phyloP scores from a whole-genome alignment of 2,113 vertebrate species.

The Eulemur macaco region DNA sequence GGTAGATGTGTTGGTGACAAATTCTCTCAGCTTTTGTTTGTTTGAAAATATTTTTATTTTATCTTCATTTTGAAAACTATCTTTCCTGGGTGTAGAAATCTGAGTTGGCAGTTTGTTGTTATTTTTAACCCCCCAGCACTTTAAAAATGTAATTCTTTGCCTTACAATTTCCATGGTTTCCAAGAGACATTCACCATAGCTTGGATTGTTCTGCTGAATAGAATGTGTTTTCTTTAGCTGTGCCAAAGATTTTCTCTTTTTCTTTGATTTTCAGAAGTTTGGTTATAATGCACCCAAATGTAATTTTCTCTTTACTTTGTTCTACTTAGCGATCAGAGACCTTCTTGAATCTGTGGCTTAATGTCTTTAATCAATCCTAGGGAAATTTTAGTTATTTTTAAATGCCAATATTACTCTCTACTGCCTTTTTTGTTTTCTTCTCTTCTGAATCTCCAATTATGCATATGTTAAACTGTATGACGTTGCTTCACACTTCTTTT shows the following conservation, averaged over 20 bases:
- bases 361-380: background rate
- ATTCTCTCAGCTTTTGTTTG: background rate
- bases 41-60: constrained; percentile 6
- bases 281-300: background rate
- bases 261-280: background rate
- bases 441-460: background rate
- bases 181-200: background rate
- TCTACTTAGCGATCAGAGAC: background rate
- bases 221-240: background rate
- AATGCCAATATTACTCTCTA: background rate
- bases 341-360: background rate
- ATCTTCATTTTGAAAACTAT: background rate
- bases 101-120: background rate
- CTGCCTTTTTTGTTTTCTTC: background rate
- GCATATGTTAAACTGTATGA: background rate
- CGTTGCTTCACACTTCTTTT: background rate
- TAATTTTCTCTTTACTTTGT: background rate
- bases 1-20: background rate
- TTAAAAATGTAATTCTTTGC: background rate
- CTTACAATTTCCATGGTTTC: background rate
- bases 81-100: background rate
- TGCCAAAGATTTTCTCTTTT: background rate
- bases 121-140: background rate
- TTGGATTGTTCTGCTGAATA: background rate
- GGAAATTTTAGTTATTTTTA: background rate